Evolutionary conservation across 35 echinoderm and acorn worm genomes (phyloP).

Genomic region (Eucidaris tribuloides): DNA sequence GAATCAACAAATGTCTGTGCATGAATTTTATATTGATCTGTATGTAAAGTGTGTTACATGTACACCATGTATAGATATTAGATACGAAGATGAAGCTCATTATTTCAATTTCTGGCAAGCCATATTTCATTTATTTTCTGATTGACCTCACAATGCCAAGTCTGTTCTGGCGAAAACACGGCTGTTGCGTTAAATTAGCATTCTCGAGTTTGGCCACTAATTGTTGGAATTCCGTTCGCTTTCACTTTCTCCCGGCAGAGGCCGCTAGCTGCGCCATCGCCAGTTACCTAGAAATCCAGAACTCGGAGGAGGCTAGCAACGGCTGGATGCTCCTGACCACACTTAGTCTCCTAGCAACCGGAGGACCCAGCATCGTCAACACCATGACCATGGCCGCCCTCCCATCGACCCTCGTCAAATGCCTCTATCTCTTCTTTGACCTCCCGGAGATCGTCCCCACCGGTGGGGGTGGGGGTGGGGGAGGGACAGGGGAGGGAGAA

Average conservation of each 20-base stretch:
- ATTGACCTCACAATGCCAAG: too few species aligned
- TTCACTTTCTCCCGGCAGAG: constrained; percentile 45
- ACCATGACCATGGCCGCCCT: constrained; percentile 91
- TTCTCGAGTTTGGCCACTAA: too few species aligned
- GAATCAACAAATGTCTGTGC: too few species aligned
- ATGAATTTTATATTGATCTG: too few species aligned
- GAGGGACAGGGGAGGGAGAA: constrained; percentile 40
- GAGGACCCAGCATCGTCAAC: constrained; percentile 89
- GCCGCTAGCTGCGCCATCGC: constrained; percentile 95
- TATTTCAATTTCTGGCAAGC: too few species aligned
- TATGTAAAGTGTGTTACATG: too few species aligned
- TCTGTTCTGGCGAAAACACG: too few species aligned
- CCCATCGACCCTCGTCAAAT: constrained; percentile 97
- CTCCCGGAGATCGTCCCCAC: constrained; percentile 57
- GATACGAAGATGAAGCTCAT: too few species aligned
- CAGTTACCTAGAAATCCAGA: constrained; percentile 90
- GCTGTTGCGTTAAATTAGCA: too few species aligned
- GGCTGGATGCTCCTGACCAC: constrained; percentile 96
- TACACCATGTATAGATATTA: too few species aligned
- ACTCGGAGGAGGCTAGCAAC: constrained; percentile 80
- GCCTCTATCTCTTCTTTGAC: constrained; percentile 98
- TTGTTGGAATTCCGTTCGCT: background rate
- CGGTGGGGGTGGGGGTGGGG: constrained; percentile 24
- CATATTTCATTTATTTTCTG: too few species aligned
- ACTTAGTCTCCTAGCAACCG: constrained; percentile 78